These are phyloP conservation scores for Acholoe squamosa DNA, from an alignment of 2,888 invertebrate species.

Conservation along the genomic window DNA sequence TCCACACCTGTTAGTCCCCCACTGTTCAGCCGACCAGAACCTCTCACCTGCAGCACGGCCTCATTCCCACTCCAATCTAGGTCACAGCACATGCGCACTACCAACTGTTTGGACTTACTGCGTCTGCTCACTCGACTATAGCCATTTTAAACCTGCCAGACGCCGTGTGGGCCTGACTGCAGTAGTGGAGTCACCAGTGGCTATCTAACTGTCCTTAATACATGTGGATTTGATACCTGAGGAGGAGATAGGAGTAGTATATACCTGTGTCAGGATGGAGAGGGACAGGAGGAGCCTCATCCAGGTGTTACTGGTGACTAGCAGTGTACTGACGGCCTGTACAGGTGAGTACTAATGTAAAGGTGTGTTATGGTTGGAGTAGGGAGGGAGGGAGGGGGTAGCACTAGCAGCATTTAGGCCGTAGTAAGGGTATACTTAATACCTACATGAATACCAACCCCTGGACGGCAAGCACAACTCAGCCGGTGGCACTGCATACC, in stretches of 20 bases:
- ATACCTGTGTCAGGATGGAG: not conserved
- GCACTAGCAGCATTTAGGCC: too few relatives aligned
- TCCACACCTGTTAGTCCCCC: not conserved
- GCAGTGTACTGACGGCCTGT: not conserved
- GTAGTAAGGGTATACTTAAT: too few relatives aligned
- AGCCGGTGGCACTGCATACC: too few relatives aligned
- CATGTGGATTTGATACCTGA: too few relatives aligned
- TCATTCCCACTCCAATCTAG: not conserved
- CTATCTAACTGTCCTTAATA: too few relatives aligned
- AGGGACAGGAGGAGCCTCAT: not conserved
- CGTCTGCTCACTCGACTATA: constrained; percentile 2
- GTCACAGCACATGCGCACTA: not conserved
- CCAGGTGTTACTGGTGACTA: not conserved
- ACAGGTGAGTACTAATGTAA: not conserved
- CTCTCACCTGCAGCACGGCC: not conserved
- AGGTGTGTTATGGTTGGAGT: not conserved
- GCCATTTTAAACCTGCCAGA: not conserved
- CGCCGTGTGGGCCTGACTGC: too few relatives aligned
- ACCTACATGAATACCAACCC: too few relatives aligned
- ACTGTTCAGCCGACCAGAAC: constrained; percentile 9
- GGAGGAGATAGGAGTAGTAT: too few relatives aligned
- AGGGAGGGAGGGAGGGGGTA: too few relatives aligned
- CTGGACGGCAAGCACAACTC: too few relatives aligned
- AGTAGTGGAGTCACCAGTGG: too few relatives aligned
- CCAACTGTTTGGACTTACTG: not conserved